Evolutionary conservation across 2,797 vertebrate genomes (phyloP).

Genomic region (Sebastes minor): DNA sequence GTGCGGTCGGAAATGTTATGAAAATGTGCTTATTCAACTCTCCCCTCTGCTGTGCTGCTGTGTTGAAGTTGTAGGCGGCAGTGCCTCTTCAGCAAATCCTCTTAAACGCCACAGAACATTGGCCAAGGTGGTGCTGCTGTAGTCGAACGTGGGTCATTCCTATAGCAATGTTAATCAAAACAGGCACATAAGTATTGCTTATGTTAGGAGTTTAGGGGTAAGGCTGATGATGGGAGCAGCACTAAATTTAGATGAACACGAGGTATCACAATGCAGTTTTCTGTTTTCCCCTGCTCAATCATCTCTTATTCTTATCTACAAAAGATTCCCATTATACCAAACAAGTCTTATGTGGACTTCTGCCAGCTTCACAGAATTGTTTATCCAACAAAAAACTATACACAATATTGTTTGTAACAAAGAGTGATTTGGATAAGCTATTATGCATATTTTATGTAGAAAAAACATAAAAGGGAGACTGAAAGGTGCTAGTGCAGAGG

Average conservation of each 20-base stretch:
- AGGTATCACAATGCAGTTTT: background rate
- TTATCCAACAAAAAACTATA: background rate
- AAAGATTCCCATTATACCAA: background rate
- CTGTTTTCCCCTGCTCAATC: background rate
- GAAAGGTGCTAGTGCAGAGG: background rate
- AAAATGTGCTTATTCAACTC: slow-evolving; percentile 41
- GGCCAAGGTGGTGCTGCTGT: slow-evolving; percentile 13
- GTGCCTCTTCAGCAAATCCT: slow-evolving; percentile 48
- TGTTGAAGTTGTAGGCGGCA: slow-evolving; percentile 19
- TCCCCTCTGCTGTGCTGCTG: slow-evolving; percentile 3
- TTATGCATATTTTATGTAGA: background rate
- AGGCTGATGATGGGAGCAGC: background rate
- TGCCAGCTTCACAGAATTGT: background rate
- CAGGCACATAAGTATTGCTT: background rate
- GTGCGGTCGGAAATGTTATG: slow-evolving; percentile 25
- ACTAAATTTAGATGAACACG: background rate
- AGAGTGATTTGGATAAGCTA: background rate
- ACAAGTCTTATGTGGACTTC: background rate
- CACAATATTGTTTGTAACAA: background rate
- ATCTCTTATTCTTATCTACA: background rate
- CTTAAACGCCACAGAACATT: slow-evolving; percentile 19
- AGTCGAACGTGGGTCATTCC: background rate
- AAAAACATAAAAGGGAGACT: background rate
- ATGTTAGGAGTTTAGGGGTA: background rate
- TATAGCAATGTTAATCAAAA: background rate